Evolutionary conservation across 2,113 vertebrate species (phyloP).

Genomic region (Camelus bactrianus): DNA sequence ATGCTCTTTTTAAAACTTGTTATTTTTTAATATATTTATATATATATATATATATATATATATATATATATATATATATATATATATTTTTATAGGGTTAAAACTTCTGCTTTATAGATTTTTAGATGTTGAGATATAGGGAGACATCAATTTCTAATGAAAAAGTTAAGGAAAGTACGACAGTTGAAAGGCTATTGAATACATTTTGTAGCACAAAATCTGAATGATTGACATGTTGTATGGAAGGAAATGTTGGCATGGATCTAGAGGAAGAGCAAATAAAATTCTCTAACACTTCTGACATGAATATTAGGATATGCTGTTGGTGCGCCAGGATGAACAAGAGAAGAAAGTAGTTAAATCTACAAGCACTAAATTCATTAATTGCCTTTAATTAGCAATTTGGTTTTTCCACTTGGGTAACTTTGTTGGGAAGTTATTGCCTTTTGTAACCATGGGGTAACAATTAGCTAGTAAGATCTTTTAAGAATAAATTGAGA

Average conservation of each 20-base stretch:
- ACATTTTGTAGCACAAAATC: background rate
- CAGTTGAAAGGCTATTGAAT: background rate
- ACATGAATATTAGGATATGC: background rate
- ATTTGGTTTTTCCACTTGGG: conserved; percentile 55
- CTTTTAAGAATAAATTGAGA: conserved; percentile 50
- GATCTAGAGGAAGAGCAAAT: conserved; percentile 23
- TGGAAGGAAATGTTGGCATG: background rate
- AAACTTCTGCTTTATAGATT: background rate
- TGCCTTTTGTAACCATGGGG: conserved; percentile 70
- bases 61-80: too few relatives aligned
- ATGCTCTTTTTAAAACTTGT: background rate
- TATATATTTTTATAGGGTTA: background rate
- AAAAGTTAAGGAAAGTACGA: background rate
- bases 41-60: background rate
- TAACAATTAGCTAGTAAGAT: conserved; percentile 67
- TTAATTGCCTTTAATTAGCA: conserved; percentile 73
- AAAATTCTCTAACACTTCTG: background rate
- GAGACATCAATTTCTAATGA: background rate
- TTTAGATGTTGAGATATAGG: background rate
- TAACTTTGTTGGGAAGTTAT: conserved; percentile 61
- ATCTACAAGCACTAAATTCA: background rate
- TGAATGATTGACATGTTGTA: background rate
- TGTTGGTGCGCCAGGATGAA: background rate
- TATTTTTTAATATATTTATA: background rate
- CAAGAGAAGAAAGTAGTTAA: conserved; percentile 18